Percentiles rank a stretch among this genome's conserved stretches.
Evolutionary conservation across 2,888 invertebrate genomes (phyloP).

Genomic region (Pammene fasciana): DNA sequence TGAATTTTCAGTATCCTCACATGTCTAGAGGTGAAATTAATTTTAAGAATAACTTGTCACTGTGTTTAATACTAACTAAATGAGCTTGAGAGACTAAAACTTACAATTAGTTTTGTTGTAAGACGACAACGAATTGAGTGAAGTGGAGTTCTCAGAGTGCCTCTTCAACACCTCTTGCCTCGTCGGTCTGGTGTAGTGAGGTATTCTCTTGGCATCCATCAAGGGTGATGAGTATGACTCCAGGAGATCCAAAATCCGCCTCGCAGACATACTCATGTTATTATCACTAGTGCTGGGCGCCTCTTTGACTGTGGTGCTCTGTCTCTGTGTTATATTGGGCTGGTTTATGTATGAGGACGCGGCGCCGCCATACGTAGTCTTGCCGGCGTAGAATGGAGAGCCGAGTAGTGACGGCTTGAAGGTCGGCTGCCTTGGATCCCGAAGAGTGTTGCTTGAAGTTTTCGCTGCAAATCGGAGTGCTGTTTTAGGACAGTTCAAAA

Average conservation of each 20-base stretch:
- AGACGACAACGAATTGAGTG: slow-evolving; percentile 5
- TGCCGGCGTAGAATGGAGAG: slow-evolving; percentile 90
- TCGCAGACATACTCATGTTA: slow-evolving; percentile 88
- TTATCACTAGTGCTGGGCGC: slow-evolving; percentile 52
- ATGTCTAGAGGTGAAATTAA: too few relatives aligned
- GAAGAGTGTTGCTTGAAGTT: slow-evolving; percentile 64
- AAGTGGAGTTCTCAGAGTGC: slow-evolving; percentile 33
- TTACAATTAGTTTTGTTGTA: slow-evolving; percentile 30
- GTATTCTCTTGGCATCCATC: slow-evolving; percentile 90
- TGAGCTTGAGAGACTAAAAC: background rate
- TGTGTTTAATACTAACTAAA: background rate
- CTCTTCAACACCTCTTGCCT: slow-evolving; percentile 46
- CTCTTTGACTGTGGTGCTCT: slow-evolving; percentile 56
- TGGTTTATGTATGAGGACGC: slow-evolving; percentile 81
- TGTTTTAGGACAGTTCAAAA: slow-evolving; percentile 50
- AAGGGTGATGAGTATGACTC: slow-evolving; percentile 93
- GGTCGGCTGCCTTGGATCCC: slow-evolving; percentile 64
- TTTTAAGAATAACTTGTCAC: too few relatives aligned
- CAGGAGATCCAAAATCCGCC: slow-evolving; percentile 89
- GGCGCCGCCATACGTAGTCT: slow-evolving; percentile 90
- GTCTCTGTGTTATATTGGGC: slow-evolving; percentile 61
- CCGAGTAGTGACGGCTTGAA: slow-evolving; percentile 63
- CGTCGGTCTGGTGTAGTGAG: slow-evolving; percentile 59
- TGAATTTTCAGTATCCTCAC: too few relatives aligned
- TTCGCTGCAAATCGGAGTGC: slow-evolving; percentile 54